Evolutionary conservation across 1,140 invertebrate genomes (phyloP), one percentile per base, ranked within the genome.

Genomic region (Paralvinella palmiformis): DNA sequence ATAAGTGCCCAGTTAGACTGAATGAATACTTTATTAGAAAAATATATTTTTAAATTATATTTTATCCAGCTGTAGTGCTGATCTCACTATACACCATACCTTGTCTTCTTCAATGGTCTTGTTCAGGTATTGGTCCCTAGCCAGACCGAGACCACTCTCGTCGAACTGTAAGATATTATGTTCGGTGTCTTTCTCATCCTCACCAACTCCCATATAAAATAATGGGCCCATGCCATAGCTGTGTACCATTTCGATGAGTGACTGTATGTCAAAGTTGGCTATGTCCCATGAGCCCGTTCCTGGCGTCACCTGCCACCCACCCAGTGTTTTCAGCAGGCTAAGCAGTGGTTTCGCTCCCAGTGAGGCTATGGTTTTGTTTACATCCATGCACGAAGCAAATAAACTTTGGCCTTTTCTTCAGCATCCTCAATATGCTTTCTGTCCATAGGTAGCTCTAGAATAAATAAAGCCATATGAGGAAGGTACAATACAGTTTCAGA

Each of bases 321-420:
- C 69, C 44, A 83, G 72, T 59, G 87, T 83, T 24, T 85, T 78
- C 32, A 97, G 78, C 0, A 97, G 74, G 35, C 88, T 84, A 2
- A 89, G 72, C 78, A 98, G 85, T 0, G 95, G 95, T 69, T 88
- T 84, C 2, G 88, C 86, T 0, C 91, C 91, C 6, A 91, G 75
- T 45, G 85, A 81, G 81, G 96, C 94, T 57, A 96, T 89, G 0
- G 90, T 94, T 73, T 94, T 92, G 71, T 96, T 94, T 0, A 85
- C 84, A 78, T 98, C 94, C 84, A 97, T 86, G 75, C 95, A 98
- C 0, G 94, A 94, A 63, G 88, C 82, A 94, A 98, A 79, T 96
- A 98, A 2, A 88, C 80, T 72, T 91, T 88, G 0, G 93, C 92
- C 80, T 96, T 97, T 48, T 84, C 83, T 75, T 97, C 93, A 0